phyloP scores from a whole-genome alignment of 1,140 invertebrate genomes.

The Triops longicaudatus region DNA sequence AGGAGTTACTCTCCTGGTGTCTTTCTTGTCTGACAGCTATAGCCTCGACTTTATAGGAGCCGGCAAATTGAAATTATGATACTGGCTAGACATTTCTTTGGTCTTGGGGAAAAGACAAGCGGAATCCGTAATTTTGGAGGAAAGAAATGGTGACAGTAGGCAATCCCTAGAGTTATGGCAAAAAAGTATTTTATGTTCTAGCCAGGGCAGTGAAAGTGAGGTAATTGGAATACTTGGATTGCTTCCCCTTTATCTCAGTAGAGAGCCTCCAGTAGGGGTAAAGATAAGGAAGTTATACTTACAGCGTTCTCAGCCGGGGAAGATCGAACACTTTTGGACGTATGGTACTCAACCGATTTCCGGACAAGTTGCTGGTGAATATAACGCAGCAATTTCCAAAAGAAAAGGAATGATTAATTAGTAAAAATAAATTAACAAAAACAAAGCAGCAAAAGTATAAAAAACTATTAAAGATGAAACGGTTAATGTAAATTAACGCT shows the following conservation, averaged over 20 bases:
- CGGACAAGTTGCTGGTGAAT: neutral
- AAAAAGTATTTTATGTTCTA: neutral
- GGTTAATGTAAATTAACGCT: too few relatives aligned
- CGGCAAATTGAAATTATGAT: conserved; percentile 8
- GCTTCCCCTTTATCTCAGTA: conserved; percentile 17
- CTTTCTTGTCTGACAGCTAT: conserved; percentile 46
- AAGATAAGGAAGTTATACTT: neutral
- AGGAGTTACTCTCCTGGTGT: conserved; percentile 19
- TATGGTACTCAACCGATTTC: conserved; percentile 5
- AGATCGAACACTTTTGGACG: conserved; percentile 18
- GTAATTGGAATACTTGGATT: neutral
- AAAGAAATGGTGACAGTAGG: neutral
- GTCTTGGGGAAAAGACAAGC: neutral
- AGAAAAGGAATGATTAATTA: too few relatives aligned
- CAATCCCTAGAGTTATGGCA: neutral
- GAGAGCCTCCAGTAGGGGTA: neutral
- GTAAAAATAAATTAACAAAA: too few relatives aligned
- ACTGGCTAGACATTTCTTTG: conserved; percentile 8
- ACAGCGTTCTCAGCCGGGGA: conserved; percentile 18
- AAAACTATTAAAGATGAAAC: neutral
- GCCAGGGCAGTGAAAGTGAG: neutral
- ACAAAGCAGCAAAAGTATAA: neutral
- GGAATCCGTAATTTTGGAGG: neutral
- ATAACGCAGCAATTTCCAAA: neutral
- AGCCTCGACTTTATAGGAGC: neutral